phyloP scores from a whole-genome alignment of 2,797 vertebrate genomes.

The Danio jaintianensis region DNA sequence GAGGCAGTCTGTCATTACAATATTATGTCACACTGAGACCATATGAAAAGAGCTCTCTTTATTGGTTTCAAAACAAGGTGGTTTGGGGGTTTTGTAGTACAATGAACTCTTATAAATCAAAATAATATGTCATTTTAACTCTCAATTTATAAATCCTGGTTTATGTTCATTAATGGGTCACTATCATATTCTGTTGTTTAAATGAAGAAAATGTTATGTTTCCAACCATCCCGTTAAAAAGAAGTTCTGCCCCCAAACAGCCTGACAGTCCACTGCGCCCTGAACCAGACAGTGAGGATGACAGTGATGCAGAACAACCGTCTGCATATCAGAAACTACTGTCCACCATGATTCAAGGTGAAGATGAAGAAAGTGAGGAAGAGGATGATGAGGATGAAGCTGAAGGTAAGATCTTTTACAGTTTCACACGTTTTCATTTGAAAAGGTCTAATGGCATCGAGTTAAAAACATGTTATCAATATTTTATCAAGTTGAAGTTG shows the following conservation, averaged over 20 bases:
- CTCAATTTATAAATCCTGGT: too few relatives aligned
- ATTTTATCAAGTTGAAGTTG: neutral
- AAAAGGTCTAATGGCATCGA: neutral
- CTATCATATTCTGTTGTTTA: too few relatives aligned
- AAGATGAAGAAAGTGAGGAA: conserved; percentile 79
- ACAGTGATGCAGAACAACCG: conserved; percentile 78
- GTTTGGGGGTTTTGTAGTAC: too few relatives aligned
- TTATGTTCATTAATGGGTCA: too few relatives aligned
- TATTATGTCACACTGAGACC: too few relatives aligned
- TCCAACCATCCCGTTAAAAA: neutral
- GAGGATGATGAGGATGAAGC: conserved; percentile 11
- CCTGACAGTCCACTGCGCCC: conserved; percentile 81
- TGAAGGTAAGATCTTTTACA: neutral
- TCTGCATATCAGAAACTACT: conserved; percentile 90
- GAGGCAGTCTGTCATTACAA: too few relatives aligned
- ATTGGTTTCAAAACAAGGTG: too few relatives aligned
- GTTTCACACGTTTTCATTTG: neutral
- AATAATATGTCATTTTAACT: too few relatives aligned
- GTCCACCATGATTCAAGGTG: conserved; percentile 81
- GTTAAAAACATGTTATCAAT: neutral
- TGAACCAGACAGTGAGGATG: conserved; percentile 75
- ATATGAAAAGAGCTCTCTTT: too few relatives aligned
- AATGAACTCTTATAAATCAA: too few relatives aligned
- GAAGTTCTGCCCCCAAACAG: conserved; percentile 68
- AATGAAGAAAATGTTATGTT: neutral